Conservation (phyloP, 23 tunicate species). For the Diplosoma virens region DNA sequence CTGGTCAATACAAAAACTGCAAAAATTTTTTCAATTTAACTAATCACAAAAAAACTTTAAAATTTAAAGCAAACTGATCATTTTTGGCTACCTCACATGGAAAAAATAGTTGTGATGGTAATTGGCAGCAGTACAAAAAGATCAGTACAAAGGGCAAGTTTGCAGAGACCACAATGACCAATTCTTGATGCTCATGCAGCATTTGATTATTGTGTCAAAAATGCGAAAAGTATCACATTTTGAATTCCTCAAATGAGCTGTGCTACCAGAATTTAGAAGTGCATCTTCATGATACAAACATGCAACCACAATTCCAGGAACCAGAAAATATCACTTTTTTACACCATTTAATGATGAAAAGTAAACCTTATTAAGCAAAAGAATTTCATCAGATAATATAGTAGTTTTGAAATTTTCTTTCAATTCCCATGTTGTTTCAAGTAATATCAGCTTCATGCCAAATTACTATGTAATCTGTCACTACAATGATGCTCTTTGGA, state of each 20-base stretch:
- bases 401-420: conserved; percentile 6
- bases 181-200: background rate
- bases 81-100: conserved; percentile 40
- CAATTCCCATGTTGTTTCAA: background rate
- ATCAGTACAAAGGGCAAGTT: conserved; percentile 4
- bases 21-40: conserved; percentile 26
- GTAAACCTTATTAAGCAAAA: background rate
- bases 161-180: conserved; percentile 6
- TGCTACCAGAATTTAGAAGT: background rate
- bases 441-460: background rate
- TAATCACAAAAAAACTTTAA: conserved; percentile 15
- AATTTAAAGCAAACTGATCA: conserved; percentile 21
- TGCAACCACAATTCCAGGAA: background rate
- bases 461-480: background rate
- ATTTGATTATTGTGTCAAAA: background rate
- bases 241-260: background rate
- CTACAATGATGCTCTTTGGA: conserved; percentile 19
- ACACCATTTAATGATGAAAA: background rate
- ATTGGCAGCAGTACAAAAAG: background rate
- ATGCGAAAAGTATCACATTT: background rate
- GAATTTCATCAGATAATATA: background rate
- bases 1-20: conserved; percentile 37
- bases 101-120: conserved; percentile 10
- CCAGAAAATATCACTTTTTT: conserved; percentile 4
- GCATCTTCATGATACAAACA: background rate